Evolutionary conservation across 2,888 invertebrate genomes (phyloP).

Genomic region (Cephus sareptanus): DNA sequence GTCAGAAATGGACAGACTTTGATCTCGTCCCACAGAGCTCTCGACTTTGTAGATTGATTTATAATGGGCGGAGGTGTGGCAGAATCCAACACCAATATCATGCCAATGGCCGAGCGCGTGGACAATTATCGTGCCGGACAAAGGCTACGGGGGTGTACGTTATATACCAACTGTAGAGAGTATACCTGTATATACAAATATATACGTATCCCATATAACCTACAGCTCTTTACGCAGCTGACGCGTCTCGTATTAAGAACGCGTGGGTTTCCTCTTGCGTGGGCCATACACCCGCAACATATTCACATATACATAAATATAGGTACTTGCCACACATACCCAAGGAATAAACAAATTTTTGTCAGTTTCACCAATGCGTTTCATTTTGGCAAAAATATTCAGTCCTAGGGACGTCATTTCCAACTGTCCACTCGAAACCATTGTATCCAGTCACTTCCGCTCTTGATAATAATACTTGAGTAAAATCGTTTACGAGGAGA

Average conservation of each 20-base stretch:
- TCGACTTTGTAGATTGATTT: slow-evolving; percentile 46
- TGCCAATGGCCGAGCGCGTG: slow-evolving; percentile 38
- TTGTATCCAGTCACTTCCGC: too few relatives aligned
- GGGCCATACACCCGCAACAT: slow-evolving; percentile 50
- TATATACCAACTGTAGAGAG: slow-evolving; percentile 23
- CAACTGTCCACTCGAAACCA: too few relatives aligned
- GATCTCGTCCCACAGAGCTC: neutral
- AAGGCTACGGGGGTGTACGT: slow-evolving; percentile 51
- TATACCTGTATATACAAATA: slow-evolving; percentile 15
- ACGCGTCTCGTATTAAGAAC: slow-evolving; percentile 47
- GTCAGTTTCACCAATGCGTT: too few relatives aligned
- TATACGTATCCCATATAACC: slow-evolving; percentile 20
- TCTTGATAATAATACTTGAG: too few relatives aligned
- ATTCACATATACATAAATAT: neutral
- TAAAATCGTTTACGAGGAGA: too few relatives aligned
- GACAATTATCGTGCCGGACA: slow-evolving; percentile 54
- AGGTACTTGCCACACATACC: too few relatives aligned
- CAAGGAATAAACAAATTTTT: too few relatives aligned
- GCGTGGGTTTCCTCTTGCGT: slow-evolving; percentile 50
- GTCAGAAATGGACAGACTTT: too few relatives aligned
- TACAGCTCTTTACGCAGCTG: slow-evolving; percentile 57
- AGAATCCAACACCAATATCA: slow-evolving; percentile 53
- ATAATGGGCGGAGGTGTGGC: slow-evolving; percentile 53
- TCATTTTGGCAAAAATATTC: too few relatives aligned
- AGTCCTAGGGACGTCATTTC: too few relatives aligned